These are phyloP conservation scores for Xiphorhynchus elegans DNA, from an alignment of 2,113 vertebrate genomes.

Conservation along the genomic window DNA sequence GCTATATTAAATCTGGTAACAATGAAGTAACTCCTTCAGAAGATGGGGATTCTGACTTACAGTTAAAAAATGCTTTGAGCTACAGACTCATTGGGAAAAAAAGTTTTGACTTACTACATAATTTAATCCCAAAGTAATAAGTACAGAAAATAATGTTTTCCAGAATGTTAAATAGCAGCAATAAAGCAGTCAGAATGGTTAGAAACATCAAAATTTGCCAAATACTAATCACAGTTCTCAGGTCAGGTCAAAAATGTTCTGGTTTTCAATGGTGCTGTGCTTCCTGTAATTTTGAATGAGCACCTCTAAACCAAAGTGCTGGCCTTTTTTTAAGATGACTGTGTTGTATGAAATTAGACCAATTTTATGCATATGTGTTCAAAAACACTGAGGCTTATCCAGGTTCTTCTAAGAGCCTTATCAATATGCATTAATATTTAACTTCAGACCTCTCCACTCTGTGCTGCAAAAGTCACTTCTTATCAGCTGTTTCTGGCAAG, in stretches of 20 bases:
- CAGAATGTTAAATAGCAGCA: background rate
- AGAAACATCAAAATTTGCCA: background rate
- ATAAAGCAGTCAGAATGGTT: background rate
- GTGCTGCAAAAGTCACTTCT: background rate
- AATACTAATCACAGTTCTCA: background rate
- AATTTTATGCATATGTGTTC: background rate
- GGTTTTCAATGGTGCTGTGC: background rate
- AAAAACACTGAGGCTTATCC: background rate
- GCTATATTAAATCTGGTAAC: background rate
- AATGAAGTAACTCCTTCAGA: background rate
- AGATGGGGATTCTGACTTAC: background rate
- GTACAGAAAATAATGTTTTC: background rate
- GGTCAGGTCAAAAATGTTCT: background rate
- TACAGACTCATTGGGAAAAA: background rate
- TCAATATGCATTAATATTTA: background rate
- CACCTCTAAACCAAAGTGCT: background rate
- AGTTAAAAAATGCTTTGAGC: background rate
- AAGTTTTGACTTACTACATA: background rate
- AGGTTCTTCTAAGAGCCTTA: background rate
- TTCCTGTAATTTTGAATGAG: background rate
- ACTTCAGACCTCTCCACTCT: background rate
- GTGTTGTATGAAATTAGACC: background rate
- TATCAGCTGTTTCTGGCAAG: background rate
- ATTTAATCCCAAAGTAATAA: background rate
- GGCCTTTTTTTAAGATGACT: background rate